phyloP scores from a whole-genome alignment of 2,113 vertebrate genomes.

The Pyrgilauda ruficollis region DNA sequence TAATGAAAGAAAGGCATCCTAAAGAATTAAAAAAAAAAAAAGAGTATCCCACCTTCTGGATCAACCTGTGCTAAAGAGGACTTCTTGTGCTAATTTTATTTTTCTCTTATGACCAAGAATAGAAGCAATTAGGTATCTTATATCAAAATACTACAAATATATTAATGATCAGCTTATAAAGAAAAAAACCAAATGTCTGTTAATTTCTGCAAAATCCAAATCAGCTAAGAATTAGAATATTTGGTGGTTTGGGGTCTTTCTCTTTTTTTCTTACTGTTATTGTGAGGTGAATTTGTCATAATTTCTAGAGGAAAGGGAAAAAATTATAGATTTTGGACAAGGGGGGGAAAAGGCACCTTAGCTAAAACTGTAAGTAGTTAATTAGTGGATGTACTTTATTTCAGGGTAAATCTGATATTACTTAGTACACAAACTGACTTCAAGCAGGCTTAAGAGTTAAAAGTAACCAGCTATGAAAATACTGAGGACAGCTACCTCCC shows the following conservation, averaged over 20 bases:
- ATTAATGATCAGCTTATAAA: neutral
- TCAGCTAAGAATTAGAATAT: neutral
- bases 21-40: neutral
- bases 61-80: neutral
- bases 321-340: neutral
- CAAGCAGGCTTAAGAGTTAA: constrained; percentile 39
- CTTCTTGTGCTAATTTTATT: neutral
- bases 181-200: neutral
- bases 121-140: neutral
- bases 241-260: neutral
- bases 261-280: neutral
- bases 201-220: neutral
- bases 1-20: neutral
- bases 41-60: neutral
- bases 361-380: neutral
- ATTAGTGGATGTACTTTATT: neutral
- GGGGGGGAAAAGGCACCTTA: neutral
- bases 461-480: constrained; percentile 51
- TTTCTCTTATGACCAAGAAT: neutral
- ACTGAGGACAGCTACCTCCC: neutral
- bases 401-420: constrained; percentile 2
- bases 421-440: neutral
- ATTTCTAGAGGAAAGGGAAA: neutral
- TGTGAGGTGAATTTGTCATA: neutral
- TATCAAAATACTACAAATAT: neutral